phyloP scores from a whole-genome alignment of 2,113 vertebrate genomes.

The Charadrius vociferus region DNA sequence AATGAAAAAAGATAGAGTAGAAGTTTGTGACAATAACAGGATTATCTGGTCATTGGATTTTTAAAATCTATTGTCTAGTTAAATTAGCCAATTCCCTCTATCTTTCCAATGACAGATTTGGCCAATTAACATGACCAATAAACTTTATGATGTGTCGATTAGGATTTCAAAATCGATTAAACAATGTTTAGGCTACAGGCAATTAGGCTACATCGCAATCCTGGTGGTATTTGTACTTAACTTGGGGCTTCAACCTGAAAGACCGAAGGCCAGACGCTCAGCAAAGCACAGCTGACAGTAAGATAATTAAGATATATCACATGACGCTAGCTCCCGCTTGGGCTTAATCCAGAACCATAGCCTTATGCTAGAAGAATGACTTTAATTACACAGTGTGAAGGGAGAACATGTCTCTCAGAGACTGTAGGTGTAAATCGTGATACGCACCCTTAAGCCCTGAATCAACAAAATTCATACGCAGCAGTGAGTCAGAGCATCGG shows the following conservation, averaged over 20 bases:
- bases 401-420: not conserved
- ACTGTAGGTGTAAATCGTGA: not conserved
- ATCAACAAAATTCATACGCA: not conserved
- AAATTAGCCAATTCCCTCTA: not conserved
- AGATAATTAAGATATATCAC: conserved; percentile 1
- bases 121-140: conserved; percentile 6
- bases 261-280: not conserved
- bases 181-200: not conserved
- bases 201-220: not conserved
- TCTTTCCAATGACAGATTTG: not conserved
- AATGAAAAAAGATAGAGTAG: not conserved
- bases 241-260: not conserved
- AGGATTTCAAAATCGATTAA: conserved; percentile 23
- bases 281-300: conserved; percentile 7
- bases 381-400: not conserved
- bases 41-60: not conserved
- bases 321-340: not conserved
- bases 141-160: not conserved
- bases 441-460: not conserved
- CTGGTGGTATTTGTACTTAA: conserved; percentile 21
- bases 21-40: not conserved
- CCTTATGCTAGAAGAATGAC: not conserved
- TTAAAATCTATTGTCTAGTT: not conserved
- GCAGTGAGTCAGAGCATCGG: not conserved
- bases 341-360: not conserved